Percentiles rank a stretch among this genome's conserved stretches.
phyloP scores from a whole-genome alignment of 2,113 vertebrate species.

The Cochlearius cochlearius region DNA sequence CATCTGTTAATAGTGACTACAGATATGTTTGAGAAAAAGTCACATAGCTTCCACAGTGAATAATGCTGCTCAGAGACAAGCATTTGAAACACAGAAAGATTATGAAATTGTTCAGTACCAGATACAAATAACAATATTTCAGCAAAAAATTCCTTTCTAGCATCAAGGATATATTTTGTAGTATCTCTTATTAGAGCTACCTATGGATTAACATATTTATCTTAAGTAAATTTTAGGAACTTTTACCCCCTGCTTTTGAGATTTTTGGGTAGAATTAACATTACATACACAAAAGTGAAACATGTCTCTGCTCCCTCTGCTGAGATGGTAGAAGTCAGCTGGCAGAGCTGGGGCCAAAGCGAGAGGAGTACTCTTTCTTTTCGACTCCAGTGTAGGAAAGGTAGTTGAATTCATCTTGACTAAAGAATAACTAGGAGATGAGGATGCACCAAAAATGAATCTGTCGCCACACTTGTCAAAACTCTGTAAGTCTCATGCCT shows the following conservation, averaged over 20 bases:
- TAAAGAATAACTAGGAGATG: neutral
- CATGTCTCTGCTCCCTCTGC: neutral
- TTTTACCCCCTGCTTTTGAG: neutral
- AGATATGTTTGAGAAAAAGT: neutral
- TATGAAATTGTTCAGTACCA: neutral
- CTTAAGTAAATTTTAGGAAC: neutral
- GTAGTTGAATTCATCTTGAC: neutral
- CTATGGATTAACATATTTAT: neutral
- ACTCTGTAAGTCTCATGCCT: neutral
- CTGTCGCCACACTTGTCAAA: rapidly evolving
- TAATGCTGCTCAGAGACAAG: neutral
- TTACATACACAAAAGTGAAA: neutral
- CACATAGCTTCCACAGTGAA: neutral
- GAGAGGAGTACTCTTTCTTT: neutral
- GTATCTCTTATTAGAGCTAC: neutral
- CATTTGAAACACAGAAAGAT: neutral
- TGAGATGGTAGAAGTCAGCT: neutral
- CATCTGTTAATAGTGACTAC: neutral
- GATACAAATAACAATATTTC: neutral
- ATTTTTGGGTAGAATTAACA: neutral
- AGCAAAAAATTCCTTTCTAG: neutral
- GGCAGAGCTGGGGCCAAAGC: neutral
- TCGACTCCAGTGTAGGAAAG: neutral
- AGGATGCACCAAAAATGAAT: neutral
- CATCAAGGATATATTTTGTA: neutral